Conservation (phyloP, 2,888 invertebrate species). For the Terebella lapidaria region DNA sequence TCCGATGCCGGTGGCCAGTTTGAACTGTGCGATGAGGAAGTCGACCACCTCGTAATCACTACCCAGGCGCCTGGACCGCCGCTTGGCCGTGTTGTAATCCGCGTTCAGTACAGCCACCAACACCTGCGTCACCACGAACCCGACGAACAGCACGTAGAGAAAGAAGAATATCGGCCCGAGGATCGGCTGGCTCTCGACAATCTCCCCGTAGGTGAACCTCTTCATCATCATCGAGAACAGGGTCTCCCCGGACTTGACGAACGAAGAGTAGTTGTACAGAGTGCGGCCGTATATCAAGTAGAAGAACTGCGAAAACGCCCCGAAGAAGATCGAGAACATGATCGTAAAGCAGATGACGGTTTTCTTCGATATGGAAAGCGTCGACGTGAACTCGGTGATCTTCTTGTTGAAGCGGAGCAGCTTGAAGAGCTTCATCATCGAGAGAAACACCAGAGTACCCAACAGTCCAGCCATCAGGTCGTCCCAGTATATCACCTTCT, state of each 20-base stretch:
- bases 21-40: slow-evolving; percentile 31
- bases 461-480: slow-evolving; percentile 54
- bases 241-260: slow-evolving; percentile 35
- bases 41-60: slow-evolving; percentile 39
- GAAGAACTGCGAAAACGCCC: slow-evolving; percentile 39
- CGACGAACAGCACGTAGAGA: slow-evolving; percentile 33
- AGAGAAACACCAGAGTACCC: slow-evolving; percentile 46
- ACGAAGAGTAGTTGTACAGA: slow-evolving; percentile 28
- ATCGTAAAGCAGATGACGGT: slow-evolving; percentile 43
- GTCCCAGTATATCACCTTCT: slow-evolving; percentile 52
- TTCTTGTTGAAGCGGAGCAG: slow-evolving; percentile 19
- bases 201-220: slow-evolving; percentile 42
- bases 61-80: not conserved
- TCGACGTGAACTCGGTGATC: slow-evolving; percentile 14
- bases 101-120: slow-evolving; percentile 45
- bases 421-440: slow-evolving; percentile 14
- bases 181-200: not conserved
- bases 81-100: slow-evolving; percentile 30
- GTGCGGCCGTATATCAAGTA: slow-evolving; percentile 25
- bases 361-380: slow-evolving; percentile 26
- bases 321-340: slow-evolving; percentile 38
- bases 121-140: slow-evolving; percentile 41
- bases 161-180: slow-evolving; percentile 32
- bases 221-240: slow-evolving; percentile 45
- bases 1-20: not conserved